Percentiles rank a stretch among this genome's conserved stretches.
Evolutionary conservation across 2,113 vertebrate genomes (phyloP).

Genomic region (Tor tambroides): DNA sequence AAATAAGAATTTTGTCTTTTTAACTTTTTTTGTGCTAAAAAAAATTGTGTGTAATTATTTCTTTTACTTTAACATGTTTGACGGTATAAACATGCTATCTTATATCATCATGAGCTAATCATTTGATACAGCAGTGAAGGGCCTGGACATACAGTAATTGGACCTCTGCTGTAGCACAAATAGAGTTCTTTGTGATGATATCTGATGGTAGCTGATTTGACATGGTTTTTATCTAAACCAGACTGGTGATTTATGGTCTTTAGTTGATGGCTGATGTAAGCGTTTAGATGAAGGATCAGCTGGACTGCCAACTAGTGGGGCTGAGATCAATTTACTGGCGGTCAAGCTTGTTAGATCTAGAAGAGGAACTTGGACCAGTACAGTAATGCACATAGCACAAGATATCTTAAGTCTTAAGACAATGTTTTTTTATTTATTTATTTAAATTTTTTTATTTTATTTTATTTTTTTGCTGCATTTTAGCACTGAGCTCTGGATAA

Average conservation of each 20-base stretch:
- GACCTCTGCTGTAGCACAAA: not conserved
- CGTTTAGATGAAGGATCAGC: no score
- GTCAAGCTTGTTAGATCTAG: not conserved
- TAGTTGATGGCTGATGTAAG: not conserved
- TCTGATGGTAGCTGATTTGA: not conserved
- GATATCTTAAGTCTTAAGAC: no score
- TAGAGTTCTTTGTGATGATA: not conserved
- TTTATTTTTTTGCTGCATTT: no score
- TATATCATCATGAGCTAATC: not conserved
- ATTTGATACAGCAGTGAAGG: not conserved
- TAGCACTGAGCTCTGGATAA: no score
- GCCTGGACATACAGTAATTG: not conserved
- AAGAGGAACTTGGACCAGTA: not conserved
- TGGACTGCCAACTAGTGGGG: not conserved
- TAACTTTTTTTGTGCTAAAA: no score
- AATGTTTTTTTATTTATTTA: no score
- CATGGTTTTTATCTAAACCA: not conserved
- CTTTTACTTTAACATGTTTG: no score
- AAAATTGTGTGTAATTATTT: no score
- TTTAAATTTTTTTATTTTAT: no score
- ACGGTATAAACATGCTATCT: no score
- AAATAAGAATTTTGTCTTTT: no score
- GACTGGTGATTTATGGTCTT: not conserved
- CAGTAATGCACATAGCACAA: not conserved
- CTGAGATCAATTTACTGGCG: not conserved